Evolutionary conservation across 2,888 invertebrate genomes (phyloP).

Genomic region (Noctua janthe): DNA sequence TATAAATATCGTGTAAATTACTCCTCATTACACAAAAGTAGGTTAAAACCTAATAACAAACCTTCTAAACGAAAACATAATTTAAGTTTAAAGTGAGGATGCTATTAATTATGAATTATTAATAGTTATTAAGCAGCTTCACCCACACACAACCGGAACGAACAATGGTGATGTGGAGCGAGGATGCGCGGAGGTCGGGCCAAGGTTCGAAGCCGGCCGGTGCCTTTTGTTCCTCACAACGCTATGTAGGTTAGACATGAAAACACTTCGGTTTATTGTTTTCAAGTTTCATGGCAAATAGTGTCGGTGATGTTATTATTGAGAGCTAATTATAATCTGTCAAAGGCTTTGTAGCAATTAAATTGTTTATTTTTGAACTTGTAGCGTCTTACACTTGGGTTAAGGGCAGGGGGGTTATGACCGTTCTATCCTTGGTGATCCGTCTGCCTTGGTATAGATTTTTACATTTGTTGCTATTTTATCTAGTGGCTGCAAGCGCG

Average conservation of each 20-base stretch:
- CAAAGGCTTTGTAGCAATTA: conserved; percentile 1
- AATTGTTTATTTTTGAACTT: not conserved
- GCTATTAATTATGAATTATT: conserved; percentile 59
- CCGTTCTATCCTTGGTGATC: not conserved
- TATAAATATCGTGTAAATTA: not conserved
- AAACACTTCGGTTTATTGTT: conserved; percentile 62
- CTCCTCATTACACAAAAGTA: not conserved
- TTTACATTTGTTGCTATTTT: not conserved
- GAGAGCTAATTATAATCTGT: conserved; percentile 5
- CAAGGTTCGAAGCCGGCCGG: conserved; percentile 83
- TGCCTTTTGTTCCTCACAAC: conserved; percentile 82
- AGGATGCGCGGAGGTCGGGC: conserved; percentile 88
- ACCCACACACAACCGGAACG: conserved; percentile 72
- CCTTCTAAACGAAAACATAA: conserved; percentile 20
- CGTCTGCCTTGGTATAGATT: not conserved
- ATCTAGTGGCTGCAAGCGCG: no score
- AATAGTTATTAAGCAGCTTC: conserved; percentile 51
- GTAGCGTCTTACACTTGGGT: not conserved
- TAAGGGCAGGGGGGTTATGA: not conserved
- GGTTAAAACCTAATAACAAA: conserved; percentile 6
- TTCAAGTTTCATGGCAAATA: conserved; percentile 52
- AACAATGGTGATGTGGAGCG: conserved; percentile 83
- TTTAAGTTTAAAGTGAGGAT: conserved; percentile 48
- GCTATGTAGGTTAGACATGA: conserved; percentile 69
- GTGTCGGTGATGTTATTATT: conserved; percentile 24